Base-by-base conservation (phyloP, 2,113 vertebrate genomes). In the Oxygymnocypris stewartii region DNA sequence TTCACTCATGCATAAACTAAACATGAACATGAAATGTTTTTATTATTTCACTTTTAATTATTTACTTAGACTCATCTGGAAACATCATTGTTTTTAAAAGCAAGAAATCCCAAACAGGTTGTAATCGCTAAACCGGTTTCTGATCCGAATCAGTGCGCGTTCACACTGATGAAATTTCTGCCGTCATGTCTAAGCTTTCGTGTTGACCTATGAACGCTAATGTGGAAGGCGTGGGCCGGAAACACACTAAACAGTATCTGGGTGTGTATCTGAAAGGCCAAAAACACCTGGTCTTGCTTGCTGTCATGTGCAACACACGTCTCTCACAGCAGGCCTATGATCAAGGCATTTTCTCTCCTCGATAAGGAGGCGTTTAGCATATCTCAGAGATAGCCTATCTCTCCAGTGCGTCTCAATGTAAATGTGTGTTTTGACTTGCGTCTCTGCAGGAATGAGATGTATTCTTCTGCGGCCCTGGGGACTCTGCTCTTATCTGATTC, bases 311-410 rank as follows among this genome's bases (percentile, higher is more conserved):
- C 40, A 20, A 61, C 74, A 71, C 82, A 74, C 44, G 44, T 75
- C 31, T 82, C 63, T 14, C 81, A 73, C 69, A 63, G 6, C 54
- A 82, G 18, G 23, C 10, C 69, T 79, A 31, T 47, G 77, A 44
- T 82, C 76, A 78, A 59, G 79, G 47, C 65, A 47, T 13, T 82
- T 8, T 65, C 37, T 85, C 67, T 51, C 73, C n/a, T 35, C 88
- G 90, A 89, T 91, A 88, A 88, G 87, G 11, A 79, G 35, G 82
- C 83, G 73, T 47, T 73, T 82, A 84, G 31, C 82, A 61, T 85
- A 74, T 79, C 77, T 77, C 78, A 73, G 67, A 37, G 31, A 31
- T 5, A 18, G 28, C 13, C 67, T 40, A 37, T 71, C 69, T 73
- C 28, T 20, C 54, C 35, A 47, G n/a, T 51, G 82, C 35, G 44